phyloP scores from a whole-genome alignment of 2,113 vertebrate genomes.

The Trochalopteron elliotii region DNA sequence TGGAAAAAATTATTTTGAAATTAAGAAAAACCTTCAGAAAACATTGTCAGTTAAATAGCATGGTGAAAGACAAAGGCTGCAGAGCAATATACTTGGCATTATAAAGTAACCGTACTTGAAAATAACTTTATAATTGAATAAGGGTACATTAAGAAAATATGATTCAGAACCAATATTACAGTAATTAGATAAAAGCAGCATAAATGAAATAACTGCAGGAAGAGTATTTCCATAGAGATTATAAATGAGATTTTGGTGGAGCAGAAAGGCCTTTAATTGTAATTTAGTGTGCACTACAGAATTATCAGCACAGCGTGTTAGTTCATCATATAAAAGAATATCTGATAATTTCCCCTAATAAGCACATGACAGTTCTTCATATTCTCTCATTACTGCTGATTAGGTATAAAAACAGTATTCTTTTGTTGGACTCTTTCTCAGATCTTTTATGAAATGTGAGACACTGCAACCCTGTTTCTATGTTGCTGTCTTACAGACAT shows the following conservation, averaged over 20 bases:
- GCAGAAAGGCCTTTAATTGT: constrained; percentile 80
- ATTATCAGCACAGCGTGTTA: constrained; percentile 77
- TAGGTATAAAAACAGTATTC: constrained; percentile 69
- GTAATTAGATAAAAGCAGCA: constrained; percentile 82
- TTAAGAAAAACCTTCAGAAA: constrained; percentile 35
- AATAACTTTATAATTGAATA: constrained; percentile 83
- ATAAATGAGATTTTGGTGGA: constrained; percentile 80
- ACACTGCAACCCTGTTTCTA: background rate
- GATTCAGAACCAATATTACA: constrained; percentile 79
- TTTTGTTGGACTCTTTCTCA: constrained; percentile 61
- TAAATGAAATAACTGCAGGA: constrained; percentile 80
- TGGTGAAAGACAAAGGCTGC: constrained; percentile 56
- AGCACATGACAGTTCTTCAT: constrained; percentile 77
- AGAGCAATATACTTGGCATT: constrained; percentile 66
- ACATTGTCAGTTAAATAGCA: constrained; percentile 45
- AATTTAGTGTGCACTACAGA: constrained; percentile 81
- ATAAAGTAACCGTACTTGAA: constrained; percentile 77
- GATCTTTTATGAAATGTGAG: constrained; percentile 37
- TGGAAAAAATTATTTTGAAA: constrained; percentile 3
- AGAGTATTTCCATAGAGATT: constrained; percentile 79
- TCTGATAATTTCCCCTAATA: constrained; percentile 80
- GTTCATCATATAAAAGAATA: constrained; percentile 75
- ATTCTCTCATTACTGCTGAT: constrained; percentile 77
- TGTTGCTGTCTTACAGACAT: background rate
- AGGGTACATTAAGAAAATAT: constrained; percentile 78